These are phyloP conservation scores for Moxostoma hubbsi DNA, from an alignment of 2,797 vertebrate species.

Conservation along the genomic window DNA sequence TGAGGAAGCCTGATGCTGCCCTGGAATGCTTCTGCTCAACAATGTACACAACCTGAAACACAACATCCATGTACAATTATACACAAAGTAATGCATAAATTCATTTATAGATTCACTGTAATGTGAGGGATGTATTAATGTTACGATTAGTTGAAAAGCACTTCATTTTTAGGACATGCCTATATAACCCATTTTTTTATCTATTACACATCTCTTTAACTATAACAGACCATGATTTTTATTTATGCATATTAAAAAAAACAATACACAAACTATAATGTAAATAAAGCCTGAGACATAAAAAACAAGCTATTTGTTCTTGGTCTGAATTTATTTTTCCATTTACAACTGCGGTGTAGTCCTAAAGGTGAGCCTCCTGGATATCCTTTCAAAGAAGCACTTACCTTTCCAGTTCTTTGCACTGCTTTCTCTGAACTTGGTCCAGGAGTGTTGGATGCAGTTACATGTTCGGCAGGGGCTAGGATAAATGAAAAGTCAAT, in stretches of 20 bases:
- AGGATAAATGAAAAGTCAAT: neutral
- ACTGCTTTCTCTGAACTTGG: slow-evolving; percentile 73
- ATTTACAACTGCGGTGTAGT: neutral
- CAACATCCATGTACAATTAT: slow-evolving; percentile 20
- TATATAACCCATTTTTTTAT: neutral
- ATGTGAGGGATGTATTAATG: neutral
- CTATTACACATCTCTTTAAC: neutral
- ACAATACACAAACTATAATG: neutral
- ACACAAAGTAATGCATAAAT: neutral
- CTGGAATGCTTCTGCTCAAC: slow-evolving; percentile 93
- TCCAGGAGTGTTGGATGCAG: slow-evolving; percentile 45
- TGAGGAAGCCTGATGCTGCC: slow-evolving; percentile 90
- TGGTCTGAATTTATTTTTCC: too few species aligned
- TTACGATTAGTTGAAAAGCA: too few species aligned
- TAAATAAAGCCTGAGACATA: neutral
- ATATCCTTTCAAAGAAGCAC: slow-evolving; percentile 14
- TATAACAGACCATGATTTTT: neutral
- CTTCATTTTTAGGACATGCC: too few species aligned
- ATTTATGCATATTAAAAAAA: neutral
- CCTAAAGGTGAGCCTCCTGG: neutral
- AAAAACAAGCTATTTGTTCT: too few species aligned
- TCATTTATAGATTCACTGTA: too few species aligned
- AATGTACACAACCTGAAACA: slow-evolving; percentile 89
- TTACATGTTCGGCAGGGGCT: slow-evolving; percentile 40
- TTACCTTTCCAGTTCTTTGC: slow-evolving; percentile 95